Evolutionary conservation across 2,113 vertebrate species (phyloP).

Genomic region (Typhlomys cinereus): DNA sequence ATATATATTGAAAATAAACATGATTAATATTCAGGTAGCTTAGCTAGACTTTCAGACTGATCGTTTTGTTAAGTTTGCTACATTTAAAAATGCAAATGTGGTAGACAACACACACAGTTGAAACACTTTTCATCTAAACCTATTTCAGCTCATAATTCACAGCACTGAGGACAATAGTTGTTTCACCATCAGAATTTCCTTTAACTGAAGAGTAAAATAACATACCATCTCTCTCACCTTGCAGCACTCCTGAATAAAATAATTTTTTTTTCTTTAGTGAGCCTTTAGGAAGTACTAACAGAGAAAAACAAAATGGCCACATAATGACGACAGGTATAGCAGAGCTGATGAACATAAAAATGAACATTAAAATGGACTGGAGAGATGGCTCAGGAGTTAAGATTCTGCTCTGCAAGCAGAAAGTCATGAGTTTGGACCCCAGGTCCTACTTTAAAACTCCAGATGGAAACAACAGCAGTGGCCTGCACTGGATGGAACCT

Average conservation of each 20-base stretch:
- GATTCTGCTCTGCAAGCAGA: no score
- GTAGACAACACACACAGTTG: constrained; percentile 29
- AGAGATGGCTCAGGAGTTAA: no score
- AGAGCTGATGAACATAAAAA: background rate
- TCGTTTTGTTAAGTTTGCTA: constrained; percentile 15
- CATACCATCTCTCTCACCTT: constrained; percentile 27
- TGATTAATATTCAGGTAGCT: constrained; percentile 60
- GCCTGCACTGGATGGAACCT: no score
- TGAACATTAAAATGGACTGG: background rate
- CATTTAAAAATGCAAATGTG: constrained; percentile 63
- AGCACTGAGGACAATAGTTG: background rate
- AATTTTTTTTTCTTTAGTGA: background rate
- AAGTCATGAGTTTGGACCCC: no score
- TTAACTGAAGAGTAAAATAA: background rate
- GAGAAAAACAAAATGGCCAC: background rate
- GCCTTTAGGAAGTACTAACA: background rate
- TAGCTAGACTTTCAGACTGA: constrained; percentile 32
- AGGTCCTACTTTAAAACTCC: no score
- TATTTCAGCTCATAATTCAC: constrained; percentile 3
- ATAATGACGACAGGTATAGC: background rate
- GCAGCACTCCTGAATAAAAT: no score
- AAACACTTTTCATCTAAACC: constrained; percentile 4
- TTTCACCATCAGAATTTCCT: constrained; percentile 35
- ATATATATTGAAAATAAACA: constrained; percentile 68
- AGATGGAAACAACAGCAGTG: no score